A percentile compares a stretch with the other conserved stretches of the same genome.
Evolutionary conservation across 2,797 vertebrate species (phyloP).

Genomic region (Oreonectes daqikongensis): DNA sequence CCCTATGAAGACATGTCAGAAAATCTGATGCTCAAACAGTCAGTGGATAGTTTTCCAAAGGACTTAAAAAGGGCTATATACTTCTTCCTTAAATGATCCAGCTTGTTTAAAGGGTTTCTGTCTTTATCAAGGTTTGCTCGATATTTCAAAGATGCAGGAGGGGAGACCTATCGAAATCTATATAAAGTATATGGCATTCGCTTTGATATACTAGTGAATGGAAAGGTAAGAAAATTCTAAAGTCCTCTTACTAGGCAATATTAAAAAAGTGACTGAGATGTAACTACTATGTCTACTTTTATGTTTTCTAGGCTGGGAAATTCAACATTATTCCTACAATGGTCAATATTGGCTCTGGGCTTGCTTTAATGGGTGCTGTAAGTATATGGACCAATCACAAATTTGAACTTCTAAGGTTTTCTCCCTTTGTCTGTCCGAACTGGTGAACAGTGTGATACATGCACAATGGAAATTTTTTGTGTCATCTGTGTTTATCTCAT

Average conservation of each 20-base stretch:
- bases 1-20: not conserved
- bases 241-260: not conserved
- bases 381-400: conserved; percentile 68
- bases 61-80: too few relatives aligned
- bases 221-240: conserved; percentile 78
- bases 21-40: not conserved
- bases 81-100: too few relatives aligned
- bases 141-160: conserved; percentile 84
- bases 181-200: conserved; percentile 95
- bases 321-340: conserved; percentile 93
- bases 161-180: conserved; percentile 82
- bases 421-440: not conserved
- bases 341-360: conserved; percentile 90
- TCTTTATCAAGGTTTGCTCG: conserved; percentile 82
- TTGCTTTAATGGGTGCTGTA: conserved; percentile 90
- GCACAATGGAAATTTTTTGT: too few relatives aligned
- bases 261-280: not conserved
- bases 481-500: not conserved
- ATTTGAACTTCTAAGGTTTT: conserved; percentile 2
- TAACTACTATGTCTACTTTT: not conserved
- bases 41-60: too few relatives aligned
- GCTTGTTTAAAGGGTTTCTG: not conserved
- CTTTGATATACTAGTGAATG: conserved; percentile 93
- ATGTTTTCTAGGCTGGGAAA: conserved; percentile 87
- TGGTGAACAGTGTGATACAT: not conserved